These are phyloP conservation scores for Yponomeuta sedellus DNA, from an alignment of 2,888 invertebrate species.

Conservation along the genomic window DNA sequence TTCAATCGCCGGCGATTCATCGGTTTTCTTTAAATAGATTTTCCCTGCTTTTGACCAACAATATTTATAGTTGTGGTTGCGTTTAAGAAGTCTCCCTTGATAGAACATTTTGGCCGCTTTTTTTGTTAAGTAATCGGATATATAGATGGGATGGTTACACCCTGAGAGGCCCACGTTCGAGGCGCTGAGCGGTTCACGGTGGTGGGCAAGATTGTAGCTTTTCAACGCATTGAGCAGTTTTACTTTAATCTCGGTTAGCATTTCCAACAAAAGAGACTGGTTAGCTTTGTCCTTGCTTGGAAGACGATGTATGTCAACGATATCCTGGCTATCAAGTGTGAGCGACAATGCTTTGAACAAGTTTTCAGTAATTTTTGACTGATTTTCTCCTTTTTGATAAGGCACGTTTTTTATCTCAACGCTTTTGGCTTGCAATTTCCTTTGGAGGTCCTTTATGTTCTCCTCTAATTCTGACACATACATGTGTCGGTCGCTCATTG, in stretches of 20 bases:
- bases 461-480: not conserved
- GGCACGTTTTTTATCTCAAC: not conserved
- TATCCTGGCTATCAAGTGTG: not conserved
- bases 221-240: not conserved
- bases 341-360: not conserved
- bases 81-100: not conserved
- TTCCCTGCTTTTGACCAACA: not conserved
- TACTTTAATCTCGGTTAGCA: not conserved
- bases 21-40: not conserved
- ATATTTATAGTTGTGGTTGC: not conserved
- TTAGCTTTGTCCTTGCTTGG: not conserved
- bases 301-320: not conserved
- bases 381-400: not conserved
- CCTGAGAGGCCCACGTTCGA: not conserved
- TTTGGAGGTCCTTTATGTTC: not conserved
- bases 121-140: not conserved
- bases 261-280: not conserved
- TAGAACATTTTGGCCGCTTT: not conserved
- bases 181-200: not conserved
- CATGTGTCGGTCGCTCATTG: not conserved
- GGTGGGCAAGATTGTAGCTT: not conserved
- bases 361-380: not conserved
- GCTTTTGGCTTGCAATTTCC: not conserved
- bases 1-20: not conserved
- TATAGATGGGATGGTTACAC: not conserved